phyloP scores from a whole-genome alignment of 1,140 invertebrate species.

The Drosophila repleta region DNA sequence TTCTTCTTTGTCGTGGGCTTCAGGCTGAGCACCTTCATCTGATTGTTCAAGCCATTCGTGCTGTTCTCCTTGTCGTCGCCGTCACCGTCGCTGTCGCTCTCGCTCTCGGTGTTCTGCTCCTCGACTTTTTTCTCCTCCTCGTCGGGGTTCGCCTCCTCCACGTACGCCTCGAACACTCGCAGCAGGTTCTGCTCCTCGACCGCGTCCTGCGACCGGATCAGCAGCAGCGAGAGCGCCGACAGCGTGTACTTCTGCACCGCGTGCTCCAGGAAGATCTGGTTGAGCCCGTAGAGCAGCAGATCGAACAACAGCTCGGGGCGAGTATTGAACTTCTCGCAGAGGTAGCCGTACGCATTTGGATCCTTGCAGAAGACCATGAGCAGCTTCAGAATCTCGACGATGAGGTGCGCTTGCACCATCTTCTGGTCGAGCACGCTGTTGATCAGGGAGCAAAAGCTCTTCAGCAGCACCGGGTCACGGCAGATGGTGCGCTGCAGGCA shows the following conservation, averaged over 20 bases:
- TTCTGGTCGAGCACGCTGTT: conserved; percentile 16
- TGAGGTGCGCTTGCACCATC: conserved; percentile 8
- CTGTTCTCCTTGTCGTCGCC: conserved; percentile 7
- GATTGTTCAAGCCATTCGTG: conserved; percentile 3
- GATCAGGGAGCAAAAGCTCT: conserved; percentile 30
- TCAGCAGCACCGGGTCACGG: conserved; percentile 55
- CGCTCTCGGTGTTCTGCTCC: too few relatives aligned
- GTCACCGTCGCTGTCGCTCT: background rate
- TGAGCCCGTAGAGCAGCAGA: conserved; percentile 39
- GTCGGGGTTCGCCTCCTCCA: background rate
- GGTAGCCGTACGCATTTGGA: conserved; percentile 33
- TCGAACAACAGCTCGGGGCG: conserved; percentile 35
- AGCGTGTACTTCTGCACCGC: conserved; percentile 51
- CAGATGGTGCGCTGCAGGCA: conserved; percentile 69
- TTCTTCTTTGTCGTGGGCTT: background rate
- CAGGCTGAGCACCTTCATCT: conserved; percentile 9
- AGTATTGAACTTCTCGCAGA: conserved; percentile 40
- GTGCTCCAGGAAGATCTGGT: background rate
- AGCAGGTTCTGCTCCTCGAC: conserved; percentile 28
- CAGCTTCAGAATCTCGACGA: conserved; percentile 53
- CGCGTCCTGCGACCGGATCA: conserved; percentile 39
- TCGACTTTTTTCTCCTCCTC: background rate
- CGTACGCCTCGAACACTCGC: conserved; percentile 29
- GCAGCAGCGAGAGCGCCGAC: conserved; percentile 38
- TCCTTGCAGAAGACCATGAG: conserved; percentile 69